Evolutionary conservation across 1,140 invertebrate species (phyloP), one percentile per base, ranked within the genome.

Genomic region (Drusus annulatus): DNA sequence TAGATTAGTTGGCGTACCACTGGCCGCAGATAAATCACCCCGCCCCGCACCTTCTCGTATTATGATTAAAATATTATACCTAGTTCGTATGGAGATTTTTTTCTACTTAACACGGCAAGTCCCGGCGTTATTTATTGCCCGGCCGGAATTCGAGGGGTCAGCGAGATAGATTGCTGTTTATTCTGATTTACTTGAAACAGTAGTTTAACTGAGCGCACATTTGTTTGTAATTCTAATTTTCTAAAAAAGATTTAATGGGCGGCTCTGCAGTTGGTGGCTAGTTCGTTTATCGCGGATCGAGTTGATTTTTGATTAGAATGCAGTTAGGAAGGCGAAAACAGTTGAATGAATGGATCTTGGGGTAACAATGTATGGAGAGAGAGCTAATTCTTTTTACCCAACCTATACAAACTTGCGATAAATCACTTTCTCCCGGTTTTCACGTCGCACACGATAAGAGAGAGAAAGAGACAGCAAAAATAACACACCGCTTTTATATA

Each of bases 1-100:
- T 82, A 84, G 83, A 84, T 83, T 83, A 83, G 82, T 83, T 71
- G 71, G 36, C 75, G 52, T 63, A 82, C 83, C 75, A 80, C 63
- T 74, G 75, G 75, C 75, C 80, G 63, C 81, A 84, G 80, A 84
- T 84, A 84, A 84, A 84, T 84, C 83, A 84, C 71, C 71, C 80
- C 51, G 76, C 51, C 77, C 80, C 25, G 28, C 52, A 77, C 28
- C 36, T 81, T 80, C 31, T 36, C 31, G 31, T 75, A 81, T 84
- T 80, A 80, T 77, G 80, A 84, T 84, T 83, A 83, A 81, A 83
- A 79, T 81, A 83, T 83, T 80, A 79, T 80, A 68, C 75, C 68
- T 79, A 79, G 45, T 25, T 71, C 17, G 50, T 58, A 65, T 65
- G 76, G 76, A 31, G 76, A 50, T 52, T 77, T 77, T 77, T 77